Conservation (phyloP, 2,113 vertebrate species). For the Semnornis frantzii region DNA sequence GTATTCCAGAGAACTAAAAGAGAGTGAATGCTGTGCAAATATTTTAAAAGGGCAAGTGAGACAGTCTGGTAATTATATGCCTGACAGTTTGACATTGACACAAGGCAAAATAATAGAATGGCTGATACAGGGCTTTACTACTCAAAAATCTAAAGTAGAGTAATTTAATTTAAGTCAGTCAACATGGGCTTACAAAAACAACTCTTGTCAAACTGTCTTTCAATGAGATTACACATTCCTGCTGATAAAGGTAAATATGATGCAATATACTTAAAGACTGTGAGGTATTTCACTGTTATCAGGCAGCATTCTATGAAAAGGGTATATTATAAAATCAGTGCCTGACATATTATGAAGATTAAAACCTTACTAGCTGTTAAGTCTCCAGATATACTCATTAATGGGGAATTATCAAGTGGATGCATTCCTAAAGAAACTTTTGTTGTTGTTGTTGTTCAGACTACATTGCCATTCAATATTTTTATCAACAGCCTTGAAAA, state of each 20-base stretch:
- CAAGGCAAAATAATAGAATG: neutral
- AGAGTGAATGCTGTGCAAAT: neutral
- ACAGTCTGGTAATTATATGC: neutral
- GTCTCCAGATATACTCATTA: neutral
- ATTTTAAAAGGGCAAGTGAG: neutral
- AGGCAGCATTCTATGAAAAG: neutral
- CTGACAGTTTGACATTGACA: constrained; percentile 28
- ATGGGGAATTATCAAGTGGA: neutral
- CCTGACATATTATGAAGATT: neutral
- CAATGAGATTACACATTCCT: neutral
- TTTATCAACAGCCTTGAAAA: neutral
- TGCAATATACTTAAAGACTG: neutral
- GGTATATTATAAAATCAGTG: neutral
- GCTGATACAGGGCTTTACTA: neutral
- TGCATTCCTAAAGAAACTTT: neutral
- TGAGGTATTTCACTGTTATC: neutral
- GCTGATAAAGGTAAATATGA: neutral
- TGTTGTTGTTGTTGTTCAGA: neutral
- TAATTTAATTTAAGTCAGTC: constrained; percentile 29
- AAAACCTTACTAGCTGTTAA: neutral
- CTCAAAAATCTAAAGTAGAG: constrained; percentile 1
- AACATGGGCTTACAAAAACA: constrained; percentile 5
- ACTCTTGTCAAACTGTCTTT: constrained; percentile 9
- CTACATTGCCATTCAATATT: neutral
- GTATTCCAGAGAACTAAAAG: neutral